Evolutionary conservation across 2,113 vertebrate genomes (phyloP).

Genomic region (Hypocryptadius cinnamomeus): DNA sequence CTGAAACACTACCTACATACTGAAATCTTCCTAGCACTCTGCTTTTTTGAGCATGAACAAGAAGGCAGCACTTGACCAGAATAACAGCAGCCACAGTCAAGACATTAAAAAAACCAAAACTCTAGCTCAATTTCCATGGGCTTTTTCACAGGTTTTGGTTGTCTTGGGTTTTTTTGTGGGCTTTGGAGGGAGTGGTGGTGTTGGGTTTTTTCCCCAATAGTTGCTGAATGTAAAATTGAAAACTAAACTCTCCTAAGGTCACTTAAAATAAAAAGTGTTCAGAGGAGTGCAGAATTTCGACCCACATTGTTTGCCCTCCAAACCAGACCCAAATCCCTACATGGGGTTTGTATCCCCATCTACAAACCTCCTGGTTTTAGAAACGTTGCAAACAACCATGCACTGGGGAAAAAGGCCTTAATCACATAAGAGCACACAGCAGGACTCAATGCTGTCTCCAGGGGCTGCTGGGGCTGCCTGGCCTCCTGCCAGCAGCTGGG

Average conservation of each 20-base stretch:
- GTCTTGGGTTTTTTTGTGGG: not conserved
- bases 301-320: not conserved
- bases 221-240: not conserved
- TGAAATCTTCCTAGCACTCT: not conserved
- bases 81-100: not conserved
- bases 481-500: not conserved
- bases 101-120: not conserved
- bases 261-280: not conserved
- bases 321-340: not conserved
- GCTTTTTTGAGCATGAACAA: not conserved
- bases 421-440: not conserved
- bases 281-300: not conserved
- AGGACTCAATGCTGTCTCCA: rapidly evolving
- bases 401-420: not conserved
- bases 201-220: not conserved
- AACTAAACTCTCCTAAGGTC: not conserved
- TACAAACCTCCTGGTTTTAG: not conserved
- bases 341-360: not conserved
- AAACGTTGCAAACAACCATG: not conserved
- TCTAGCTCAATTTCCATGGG: not conserved
- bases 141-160: not conserved
- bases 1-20: not conserved
- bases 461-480: not conserved
- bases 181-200: not conserved
- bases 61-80: not conserved